A percentile compares a stretch with the other conserved stretches of the same genome.
These are phyloP conservation scores for Drosophila histrio DNA, from an alignment of 2,888 invertebrate genomes.

Conservation along the genomic window DNA sequence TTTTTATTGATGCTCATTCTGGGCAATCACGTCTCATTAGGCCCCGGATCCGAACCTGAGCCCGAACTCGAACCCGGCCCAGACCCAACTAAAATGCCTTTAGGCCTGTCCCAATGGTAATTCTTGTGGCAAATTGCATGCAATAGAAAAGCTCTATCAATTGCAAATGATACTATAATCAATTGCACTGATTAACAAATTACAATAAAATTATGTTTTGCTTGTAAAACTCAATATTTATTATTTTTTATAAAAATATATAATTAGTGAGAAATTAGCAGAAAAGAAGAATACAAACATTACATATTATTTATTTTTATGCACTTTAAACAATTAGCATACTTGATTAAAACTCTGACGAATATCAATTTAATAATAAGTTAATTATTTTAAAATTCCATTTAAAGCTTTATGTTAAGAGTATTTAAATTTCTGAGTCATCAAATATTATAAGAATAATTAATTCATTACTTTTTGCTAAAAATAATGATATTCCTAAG, in stretches of 20 bases:
- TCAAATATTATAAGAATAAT: too few relatives aligned
- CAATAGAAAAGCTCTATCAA: not conserved
- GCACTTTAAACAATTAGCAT: too few relatives aligned
- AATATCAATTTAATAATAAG: not conserved
- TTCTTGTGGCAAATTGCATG: not conserved
- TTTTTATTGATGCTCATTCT: constrained; percentile 35
- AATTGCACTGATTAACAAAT: not conserved
- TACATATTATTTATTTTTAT: too few relatives aligned
- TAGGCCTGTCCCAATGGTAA: constrained; percentile 26
- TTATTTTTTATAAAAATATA: too few relatives aligned
- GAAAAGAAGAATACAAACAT: too few relatives aligned
- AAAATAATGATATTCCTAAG: too few relatives aligned
- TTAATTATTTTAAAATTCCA: not conserved
- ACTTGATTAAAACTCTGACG: not conserved
- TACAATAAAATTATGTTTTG: not conserved
- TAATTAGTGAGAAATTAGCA: too few relatives aligned
- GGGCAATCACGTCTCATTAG: constrained; percentile 40
- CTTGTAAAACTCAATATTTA: too few relatives aligned
- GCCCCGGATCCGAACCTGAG: constrained; percentile 3
- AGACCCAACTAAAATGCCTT: constrained; percentile 37
- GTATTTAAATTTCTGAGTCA: not conserved
- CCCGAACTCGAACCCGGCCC: constrained; percentile 12
- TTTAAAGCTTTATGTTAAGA: not conserved
- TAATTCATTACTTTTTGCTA: too few relatives aligned
- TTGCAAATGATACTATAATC: not conserved